Conservation (phyloP, 1,140 invertebrate genomes). For the Drosophila chauvacae region DNA sequence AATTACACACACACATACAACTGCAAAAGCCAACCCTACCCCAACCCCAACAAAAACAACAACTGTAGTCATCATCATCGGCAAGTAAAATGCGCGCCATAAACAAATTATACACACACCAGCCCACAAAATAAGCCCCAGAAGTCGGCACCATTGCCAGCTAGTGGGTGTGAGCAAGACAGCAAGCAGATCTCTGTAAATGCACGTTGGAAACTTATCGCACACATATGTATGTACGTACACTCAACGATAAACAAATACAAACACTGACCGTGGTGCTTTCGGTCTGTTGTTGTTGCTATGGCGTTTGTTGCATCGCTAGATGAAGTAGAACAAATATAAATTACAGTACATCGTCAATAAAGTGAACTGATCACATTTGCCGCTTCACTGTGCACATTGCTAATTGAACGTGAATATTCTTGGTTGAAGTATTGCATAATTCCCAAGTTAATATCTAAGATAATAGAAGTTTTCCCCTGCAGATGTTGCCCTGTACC, state of each 20-base stretch:
- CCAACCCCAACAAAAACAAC: conserved; percentile 56
- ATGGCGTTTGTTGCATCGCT: conserved; percentile 38
- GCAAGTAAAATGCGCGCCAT: conserved; percentile 68
- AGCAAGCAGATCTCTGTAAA: conserved; percentile 45
- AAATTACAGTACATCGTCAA: conserved; percentile 13
- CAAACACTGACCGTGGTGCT: conserved; percentile 35
- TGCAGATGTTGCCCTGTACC: neutral
- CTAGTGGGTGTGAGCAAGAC: conserved; percentile 28
- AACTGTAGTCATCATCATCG: conserved; percentile 13
- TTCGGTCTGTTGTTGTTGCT: conserved; percentile 34
- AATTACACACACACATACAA: conserved; percentile 11
- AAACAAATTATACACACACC: conserved; percentile 65
- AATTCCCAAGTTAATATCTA: neutral
- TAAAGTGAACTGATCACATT: neutral
- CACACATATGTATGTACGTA: conserved; percentile 14
- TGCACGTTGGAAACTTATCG: conserved; percentile 58
- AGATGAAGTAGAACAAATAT: conserved; percentile 45
- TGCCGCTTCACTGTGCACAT: neutral
- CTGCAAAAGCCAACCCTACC: conserved; percentile 39
- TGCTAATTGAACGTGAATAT: neutral
- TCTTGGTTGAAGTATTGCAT: neutral
- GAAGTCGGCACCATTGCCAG: conserved; percentile 14
- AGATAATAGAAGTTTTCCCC: neutral
- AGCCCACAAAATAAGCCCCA: conserved; percentile 23
- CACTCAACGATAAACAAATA: conserved; percentile 16